Conservation (phyloP, 2,113 vertebrate genomes). For the Solea senegalensis region DNA sequence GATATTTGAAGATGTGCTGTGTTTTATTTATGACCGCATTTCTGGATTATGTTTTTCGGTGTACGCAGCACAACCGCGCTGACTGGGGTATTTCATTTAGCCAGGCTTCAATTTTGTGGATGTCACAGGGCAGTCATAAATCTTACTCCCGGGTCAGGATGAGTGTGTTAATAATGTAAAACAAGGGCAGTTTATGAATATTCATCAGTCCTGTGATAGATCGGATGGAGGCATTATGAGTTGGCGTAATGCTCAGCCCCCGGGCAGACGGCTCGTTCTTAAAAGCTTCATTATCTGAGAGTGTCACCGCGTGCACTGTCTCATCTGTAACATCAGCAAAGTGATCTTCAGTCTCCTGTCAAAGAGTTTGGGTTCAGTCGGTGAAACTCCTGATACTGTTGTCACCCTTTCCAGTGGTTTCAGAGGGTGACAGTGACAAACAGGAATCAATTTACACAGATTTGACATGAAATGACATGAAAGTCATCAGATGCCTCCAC, state of each 20-base stretch:
- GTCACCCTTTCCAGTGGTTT: too few species aligned
- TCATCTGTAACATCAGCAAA: slow-evolving; percentile 33
- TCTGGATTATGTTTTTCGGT: slow-evolving; percentile 40
- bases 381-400: too few species aligned
- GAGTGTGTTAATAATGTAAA: slow-evolving; percentile 66
- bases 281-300: slow-evolving; percentile 39
- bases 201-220: slow-evolving; percentile 56
- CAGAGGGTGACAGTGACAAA: too few species aligned
- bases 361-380: not conserved
- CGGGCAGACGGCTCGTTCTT: slow-evolving; percentile 38
- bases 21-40: slow-evolving; percentile 66
- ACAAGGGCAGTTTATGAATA: slow-evolving; percentile 66
- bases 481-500: too few species aligned
- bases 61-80: slow-evolving; percentile 21
- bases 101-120: slow-evolving; percentile 29
- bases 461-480: too few species aligned
- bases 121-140: slow-evolving; percentile 53
- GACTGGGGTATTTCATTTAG: slow-evolving; percentile 19
- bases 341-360: slow-evolving; percentile 17
- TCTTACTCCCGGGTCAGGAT: slow-evolving; percentile 52
- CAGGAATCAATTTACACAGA: too few species aligned
- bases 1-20: slow-evolving; percentile 38
- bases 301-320: not conserved
- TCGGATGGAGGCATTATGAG: slow-evolving; percentile 39
- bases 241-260: slow-evolving; percentile 17